Evolutionary conservation across 2,888 invertebrate genomes (phyloP), one percentile per base, ranked within the genome.

Genomic region (Tetragonula carbonaria): DNA sequence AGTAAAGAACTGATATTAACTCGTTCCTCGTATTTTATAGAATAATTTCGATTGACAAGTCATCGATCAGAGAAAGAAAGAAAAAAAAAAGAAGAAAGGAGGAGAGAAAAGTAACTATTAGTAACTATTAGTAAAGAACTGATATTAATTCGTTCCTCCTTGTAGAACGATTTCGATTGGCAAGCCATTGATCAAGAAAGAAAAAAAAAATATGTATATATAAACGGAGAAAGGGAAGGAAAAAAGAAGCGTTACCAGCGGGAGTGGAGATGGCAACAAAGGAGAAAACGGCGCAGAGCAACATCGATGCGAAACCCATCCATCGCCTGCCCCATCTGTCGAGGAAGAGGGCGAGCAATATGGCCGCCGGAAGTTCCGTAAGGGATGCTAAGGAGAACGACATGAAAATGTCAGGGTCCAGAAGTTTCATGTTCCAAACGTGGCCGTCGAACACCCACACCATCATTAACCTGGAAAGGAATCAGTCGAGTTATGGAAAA

Each of bases 381-480:
- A 97, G 96, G 0, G 97, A 96, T 0, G 98, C 98, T 2, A 98
- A 96, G 0, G 98, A 98, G 93, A 98, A 98, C 0, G 98, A 98
- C 74, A 97, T 94, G 94, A 98, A 98, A 3, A 98, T 96, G 90
- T 98, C 97, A 87, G 97, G 95, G 0, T 98, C 98, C 57, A 98
- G 94, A 0, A 98, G 97, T 0, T 98, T 97, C 23, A 98, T 98
- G 93, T 98, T 98, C 93, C 98, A 96, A 14, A 98, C 98, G 93
- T 98, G 98, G 0, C 98, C 98, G 92, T 98, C 98, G 93, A 98
- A 98, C 0, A 97, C 97, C 91, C 98, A 93, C 0, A 98, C 97
- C 77, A 98, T 97, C n/a, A 97, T 96, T 96, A 98, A 97, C 95
- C 95, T 95, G 87, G 51, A 82, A 78, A 83, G 72, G 13, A 67